Base-by-base conservation (phyloP, 2,888 invertebrate species). In the Rhagium mordax region DNA sequence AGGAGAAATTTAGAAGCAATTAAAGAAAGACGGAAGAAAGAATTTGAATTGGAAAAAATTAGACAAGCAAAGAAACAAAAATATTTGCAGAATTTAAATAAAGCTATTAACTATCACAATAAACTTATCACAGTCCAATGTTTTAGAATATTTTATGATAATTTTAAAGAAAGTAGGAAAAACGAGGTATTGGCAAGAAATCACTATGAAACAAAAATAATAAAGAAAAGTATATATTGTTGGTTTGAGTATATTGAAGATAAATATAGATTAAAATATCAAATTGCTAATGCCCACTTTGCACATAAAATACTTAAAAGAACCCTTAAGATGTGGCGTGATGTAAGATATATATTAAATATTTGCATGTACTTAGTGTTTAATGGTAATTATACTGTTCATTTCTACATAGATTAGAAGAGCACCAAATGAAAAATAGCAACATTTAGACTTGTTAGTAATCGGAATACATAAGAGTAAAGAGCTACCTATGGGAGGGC, bases 1-100 rank as follows among this genome's bases (percentile, higher is more conserved):
- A 88, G 91, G 18, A 90, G 88, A 70, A 89, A 88, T 78, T 91
- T 93, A 82, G 92, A 92, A 85, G 88, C 90, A 79, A 90, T 92
- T 24, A 91, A 90, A 80, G 90, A 92, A 72, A 86, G 90, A 75
- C 91, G 91, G 80, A 92, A 91, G 84, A 91, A 90, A 78, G 89
- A 90, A 77, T 83, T 88, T 3, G 88, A 87, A 83, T 89, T 90
- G 59, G 91, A 90, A 79, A 90, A 91, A 71, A 86, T 90, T 70
- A 91, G 90, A 81, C 92, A 92, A 84, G 90, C 90, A 72, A 89
- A 88, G 69, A 88, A 87, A 21, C 86, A 88, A 77, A 85, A 84
- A 41, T 88, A 85, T 70, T 75, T 89, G 13, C 87, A 88, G 71
- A 88, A 88, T 74, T 82, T 86, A n/a, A 84, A 85, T 24, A 89